Conservation (phyloP, 2,113 vertebrate genomes). For the Cyprinodon tularosa region DNA sequence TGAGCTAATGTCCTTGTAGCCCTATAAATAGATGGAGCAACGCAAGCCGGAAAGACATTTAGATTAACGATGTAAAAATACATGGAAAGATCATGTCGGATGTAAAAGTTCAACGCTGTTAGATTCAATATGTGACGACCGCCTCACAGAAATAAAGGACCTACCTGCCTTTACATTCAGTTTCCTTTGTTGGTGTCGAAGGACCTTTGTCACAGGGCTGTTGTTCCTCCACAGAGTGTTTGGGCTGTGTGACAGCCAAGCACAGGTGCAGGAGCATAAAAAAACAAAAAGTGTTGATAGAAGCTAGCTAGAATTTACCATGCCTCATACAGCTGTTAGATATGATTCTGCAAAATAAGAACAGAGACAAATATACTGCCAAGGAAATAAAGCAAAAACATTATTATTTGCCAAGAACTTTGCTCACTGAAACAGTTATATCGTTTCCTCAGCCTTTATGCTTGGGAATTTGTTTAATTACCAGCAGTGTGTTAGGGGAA, state of each 20-base stretch:
- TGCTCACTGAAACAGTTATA: neutral
- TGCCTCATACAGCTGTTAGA: slow-evolving; percentile 25
- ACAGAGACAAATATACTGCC: neutral
- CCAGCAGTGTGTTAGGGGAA: neutral
- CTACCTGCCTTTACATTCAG: slow-evolving; percentile 71
- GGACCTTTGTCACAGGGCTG: slow-evolving; percentile 63
- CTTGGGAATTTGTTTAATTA: neutral
- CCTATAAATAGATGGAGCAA: slow-evolving; percentile 73
- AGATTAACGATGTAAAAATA: slow-evolving; percentile 25
- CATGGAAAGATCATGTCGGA: slow-evolving; percentile 15
- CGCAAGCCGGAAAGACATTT: slow-evolving; percentile 23
- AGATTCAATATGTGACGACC: slow-evolving; percentile 6
- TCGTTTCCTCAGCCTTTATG: neutral
- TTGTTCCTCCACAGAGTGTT: slow-evolving; percentile 57
- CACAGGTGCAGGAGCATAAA: slow-evolving; percentile 75
- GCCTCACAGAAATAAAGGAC: slow-evolving; percentile 36
- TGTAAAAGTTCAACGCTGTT: slow-evolving; percentile 1
- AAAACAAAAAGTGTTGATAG: slow-evolving; percentile 67
- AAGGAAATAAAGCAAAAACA: neutral
- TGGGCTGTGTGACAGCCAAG: slow-evolving; percentile 65
- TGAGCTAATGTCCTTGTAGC: slow-evolving; percentile 60
- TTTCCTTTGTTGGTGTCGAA: slow-evolving; percentile 34
- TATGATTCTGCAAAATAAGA: neutral
- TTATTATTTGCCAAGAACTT: neutral
- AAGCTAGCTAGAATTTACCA: slow-evolving; percentile 37